Conservation (phyloP, 2,113 vertebrate genomes). For the Melanostigma gelatinosum region DNA sequence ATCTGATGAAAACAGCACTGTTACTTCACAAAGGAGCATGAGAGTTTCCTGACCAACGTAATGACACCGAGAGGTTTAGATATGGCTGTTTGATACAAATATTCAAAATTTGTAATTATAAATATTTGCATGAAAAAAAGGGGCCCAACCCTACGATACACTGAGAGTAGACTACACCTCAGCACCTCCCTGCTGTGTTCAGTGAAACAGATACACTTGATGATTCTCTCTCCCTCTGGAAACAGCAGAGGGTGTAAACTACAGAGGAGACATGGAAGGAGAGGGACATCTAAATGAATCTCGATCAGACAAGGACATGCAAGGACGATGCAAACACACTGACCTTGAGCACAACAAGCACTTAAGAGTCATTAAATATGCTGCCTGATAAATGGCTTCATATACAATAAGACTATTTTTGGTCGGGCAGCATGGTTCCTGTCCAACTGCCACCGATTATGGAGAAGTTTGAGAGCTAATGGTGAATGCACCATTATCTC, state of each 20-base stretch:
- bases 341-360: background rate
- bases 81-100: no score
- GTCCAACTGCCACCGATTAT: background rate
- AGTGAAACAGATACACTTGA: slow-evolving; percentile 1
- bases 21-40: no score
- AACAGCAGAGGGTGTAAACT: background rate
- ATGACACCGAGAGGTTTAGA: no score
- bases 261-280: background rate
- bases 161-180: background rate
- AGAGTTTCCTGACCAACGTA: no score
- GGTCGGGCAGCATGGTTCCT: background rate
- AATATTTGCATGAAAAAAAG: no score
- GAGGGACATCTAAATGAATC: background rate
- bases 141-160: background rate
- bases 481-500: background rate
- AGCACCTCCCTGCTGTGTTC: background rate
- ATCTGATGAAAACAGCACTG: no score
- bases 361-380: background rate
- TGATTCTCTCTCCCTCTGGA: background rate
- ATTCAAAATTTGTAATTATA: no score
- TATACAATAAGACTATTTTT: background rate
- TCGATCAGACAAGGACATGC: background rate
- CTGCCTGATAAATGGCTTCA: background rate
- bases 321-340: background rate
- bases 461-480: background rate